phyloP scores from a whole-genome alignment of 2,113 vertebrate species.

The Cepphus grylle region DNA sequence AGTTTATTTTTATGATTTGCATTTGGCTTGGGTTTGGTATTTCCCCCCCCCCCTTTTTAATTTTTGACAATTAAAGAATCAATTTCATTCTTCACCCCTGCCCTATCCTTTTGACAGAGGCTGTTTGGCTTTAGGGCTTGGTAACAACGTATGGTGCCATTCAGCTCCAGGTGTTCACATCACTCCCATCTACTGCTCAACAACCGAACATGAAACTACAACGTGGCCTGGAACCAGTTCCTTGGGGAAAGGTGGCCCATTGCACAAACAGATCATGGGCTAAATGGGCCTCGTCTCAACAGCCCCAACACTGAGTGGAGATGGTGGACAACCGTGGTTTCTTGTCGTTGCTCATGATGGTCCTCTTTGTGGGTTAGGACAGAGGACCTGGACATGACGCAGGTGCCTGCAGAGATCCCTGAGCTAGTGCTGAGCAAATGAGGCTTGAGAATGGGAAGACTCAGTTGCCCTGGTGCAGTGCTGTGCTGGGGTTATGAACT shows the following conservation, averaged over 20 bases:
- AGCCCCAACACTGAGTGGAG: background rate
- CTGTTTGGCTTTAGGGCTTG: background rate
- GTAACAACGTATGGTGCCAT: background rate
- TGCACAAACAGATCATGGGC: background rate
- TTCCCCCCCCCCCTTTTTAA: accelerated
- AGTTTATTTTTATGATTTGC: background rate
- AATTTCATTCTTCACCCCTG: background rate
- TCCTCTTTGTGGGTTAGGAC: background rate
- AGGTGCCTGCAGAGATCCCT: background rate
- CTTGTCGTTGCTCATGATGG: background rate
- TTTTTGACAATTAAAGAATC: background rate
- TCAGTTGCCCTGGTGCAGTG: no score
- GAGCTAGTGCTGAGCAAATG: background rate
- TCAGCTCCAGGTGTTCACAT: background rate
- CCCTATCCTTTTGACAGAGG: background rate
- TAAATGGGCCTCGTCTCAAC: background rate
- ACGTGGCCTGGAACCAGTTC: background rate
- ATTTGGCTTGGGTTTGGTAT: background rate
- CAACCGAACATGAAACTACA: background rate
- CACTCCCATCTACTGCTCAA: background rate
- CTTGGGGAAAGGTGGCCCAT: no score
- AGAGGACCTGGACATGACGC: background rate
- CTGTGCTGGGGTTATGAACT: background rate
- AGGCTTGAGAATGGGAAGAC: background rate
- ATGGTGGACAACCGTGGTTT: background rate